Percentiles rank a stretch among this genome's conserved stretches.
Conservation (phyloP, 2,888 invertebrate species). For the Melanostoma mellinum region DNA sequence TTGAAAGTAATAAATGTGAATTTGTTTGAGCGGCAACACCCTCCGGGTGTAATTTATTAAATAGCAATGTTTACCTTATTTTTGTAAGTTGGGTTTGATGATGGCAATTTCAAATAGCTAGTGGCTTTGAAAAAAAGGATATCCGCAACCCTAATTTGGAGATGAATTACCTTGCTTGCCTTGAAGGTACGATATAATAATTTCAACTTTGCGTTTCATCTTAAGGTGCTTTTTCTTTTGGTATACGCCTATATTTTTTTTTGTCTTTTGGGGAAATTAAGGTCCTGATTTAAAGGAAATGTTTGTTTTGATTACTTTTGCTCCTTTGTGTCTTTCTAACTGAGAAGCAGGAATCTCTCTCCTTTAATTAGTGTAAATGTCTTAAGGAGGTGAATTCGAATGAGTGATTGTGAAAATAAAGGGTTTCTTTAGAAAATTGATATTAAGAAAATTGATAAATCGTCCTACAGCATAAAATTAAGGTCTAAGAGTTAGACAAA, state of each 20-base stretch:
- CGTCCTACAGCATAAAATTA: not conserved
- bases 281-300: not conserved
- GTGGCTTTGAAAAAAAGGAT: conserved; percentile 33
- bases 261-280: not conserved
- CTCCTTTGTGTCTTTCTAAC: not conserved
- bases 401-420: conserved; percentile 18
- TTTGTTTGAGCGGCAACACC: conserved; percentile 43
- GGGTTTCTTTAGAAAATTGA: conserved; percentile 25
- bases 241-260: not conserved
- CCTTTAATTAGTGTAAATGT: conserved; percentile 18
- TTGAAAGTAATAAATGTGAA: conserved; percentile 61
- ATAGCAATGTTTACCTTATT: conserved; percentile 40
- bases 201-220: conserved; percentile 26
- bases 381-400: conserved; percentile 20
- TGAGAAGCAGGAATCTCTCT: not conserved
- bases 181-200: conserved; percentile 19
- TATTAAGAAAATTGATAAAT: conserved; percentile 9
- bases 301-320: not conserved
- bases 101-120: conserved; percentile 44
- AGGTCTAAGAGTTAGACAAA: not conserved
- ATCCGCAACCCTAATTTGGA: conserved; percentile 40
- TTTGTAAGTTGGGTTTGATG: conserved; percentile 20
- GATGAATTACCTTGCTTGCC: conserved; percentile 6
- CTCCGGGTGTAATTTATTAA: conserved; percentile 60
- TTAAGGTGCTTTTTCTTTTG: conserved; percentile 9